These are phyloP conservation scores for Synergus umbraculus DNA, from an alignment of 2,888 invertebrate genomes.

Conservation along the genomic window DNA sequence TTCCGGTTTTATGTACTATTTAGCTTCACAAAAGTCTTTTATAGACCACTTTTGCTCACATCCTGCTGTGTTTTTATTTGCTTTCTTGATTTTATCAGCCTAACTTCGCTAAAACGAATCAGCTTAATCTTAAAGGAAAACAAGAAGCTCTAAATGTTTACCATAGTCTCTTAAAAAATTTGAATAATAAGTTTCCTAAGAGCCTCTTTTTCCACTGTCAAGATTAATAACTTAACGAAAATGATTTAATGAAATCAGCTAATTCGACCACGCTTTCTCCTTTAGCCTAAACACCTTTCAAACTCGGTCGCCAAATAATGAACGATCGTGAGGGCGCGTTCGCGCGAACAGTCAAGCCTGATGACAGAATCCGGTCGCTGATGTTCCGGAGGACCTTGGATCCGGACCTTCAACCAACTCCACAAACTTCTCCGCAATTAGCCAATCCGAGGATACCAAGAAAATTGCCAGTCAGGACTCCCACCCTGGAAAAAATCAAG, in stretches of 20 bases:
- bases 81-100: neutral
- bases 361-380: conserved; percentile 32
- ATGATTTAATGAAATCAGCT: neutral
- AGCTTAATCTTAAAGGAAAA: conserved; percentile 16
- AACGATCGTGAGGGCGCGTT: conserved; percentile 35
- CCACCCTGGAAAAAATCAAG: conserved; percentile 63
- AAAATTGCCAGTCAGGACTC: conserved; percentile 46
- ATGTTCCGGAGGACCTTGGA: conserved; percentile 38
- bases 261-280: conserved; percentile 28
- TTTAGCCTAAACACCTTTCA: conserved; percentile 38
- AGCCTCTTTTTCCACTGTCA: neutral
- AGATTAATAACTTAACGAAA: neutral
- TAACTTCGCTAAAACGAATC: neutral
- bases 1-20: neutral
- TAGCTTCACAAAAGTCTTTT: neutral
- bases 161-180: neutral
- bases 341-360: conserved; percentile 36
- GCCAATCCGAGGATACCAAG: conserved; percentile 39
- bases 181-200: neutral
- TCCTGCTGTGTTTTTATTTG: neutral
- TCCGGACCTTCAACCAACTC: conserved; percentile 27
- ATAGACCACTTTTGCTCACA: too few relatives aligned
- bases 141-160: conserved; percentile 19
- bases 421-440: conserved; percentile 22
- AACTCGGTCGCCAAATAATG: conserved; percentile 35